Base-by-base conservation (phyloP, 2,888 invertebrate genomes). In the Mayetiola destructor region DNA sequence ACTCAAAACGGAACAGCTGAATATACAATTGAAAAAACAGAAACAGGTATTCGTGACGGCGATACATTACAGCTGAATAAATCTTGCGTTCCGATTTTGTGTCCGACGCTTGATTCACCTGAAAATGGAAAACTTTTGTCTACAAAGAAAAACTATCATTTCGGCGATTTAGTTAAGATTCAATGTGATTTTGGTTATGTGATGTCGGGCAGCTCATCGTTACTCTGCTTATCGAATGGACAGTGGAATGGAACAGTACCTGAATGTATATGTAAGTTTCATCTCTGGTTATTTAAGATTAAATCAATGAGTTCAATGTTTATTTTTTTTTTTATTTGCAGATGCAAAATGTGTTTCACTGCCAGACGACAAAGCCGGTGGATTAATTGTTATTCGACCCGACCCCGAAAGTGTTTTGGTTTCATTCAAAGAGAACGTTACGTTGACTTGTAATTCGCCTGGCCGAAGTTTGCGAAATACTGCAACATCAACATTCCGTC, bases 121-220 rank as follows among this genome's bases (percentile, higher is more conserved):
- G 89, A 90, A 69, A 91, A 92, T 69, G 58, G 58, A 36, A 29
- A 14, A 63, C 74, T 92, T 29, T 69, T 93, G 9, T 84, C 90
- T 0, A 90, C 89, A 0, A 87, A 88, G 66, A 77, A 78, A 57
- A 78, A 84, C 65, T 91, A 86, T 68, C 90, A 93, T 68, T 94
- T 90, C 66, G 90, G 91, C 1, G 93, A 94, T 69, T 77, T 88
- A 40, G 84, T 93, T 0, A 82, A 81, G 61, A 95, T 95, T 78
- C 90, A 91, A 66, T 96, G 96, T 68, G 83, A 92, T 66, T 94
- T 95, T 70, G 96, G 96, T 18, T 92, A 89, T 67, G 86, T 92
- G 1, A 85, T 95, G 81, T 82, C 85, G 59, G 95, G 95, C 56
- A 85, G 88, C 55, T 81, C 89, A 1, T 82, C 88, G 5, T 75